Conservation (phyloP, 2,113 vertebrate genomes). For the Garra rufa region DNA sequence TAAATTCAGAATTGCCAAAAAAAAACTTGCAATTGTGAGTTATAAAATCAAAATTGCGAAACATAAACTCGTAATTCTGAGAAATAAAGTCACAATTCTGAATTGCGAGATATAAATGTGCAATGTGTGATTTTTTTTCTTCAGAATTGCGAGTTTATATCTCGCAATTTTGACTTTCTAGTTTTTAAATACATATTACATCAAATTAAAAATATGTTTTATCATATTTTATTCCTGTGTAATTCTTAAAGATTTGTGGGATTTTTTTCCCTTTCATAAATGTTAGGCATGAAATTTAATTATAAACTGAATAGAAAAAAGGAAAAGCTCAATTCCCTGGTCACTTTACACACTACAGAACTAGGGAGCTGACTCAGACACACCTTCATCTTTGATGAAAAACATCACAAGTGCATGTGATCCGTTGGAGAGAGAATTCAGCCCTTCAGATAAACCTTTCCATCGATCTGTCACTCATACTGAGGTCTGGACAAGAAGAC, state of each 20-base stretch:
- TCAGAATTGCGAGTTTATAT: no score
- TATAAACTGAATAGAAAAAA: neutral
- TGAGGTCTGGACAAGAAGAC: neutral
- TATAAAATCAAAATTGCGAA: no score
- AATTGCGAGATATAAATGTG: no score
- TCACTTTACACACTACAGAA: neutral
- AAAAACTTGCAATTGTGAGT: no score
- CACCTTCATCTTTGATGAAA: neutral
- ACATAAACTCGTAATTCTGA: no score
- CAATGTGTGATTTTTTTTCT: no score
- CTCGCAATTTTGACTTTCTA: no score
- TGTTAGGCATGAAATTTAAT: neutral
- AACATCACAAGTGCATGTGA: neutral
- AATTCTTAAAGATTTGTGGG: neutral
- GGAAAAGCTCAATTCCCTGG: neutral
- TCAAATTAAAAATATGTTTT: neutral
- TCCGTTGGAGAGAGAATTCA: conserved; percentile 1
- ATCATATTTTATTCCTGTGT: neutral
- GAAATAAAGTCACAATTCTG: no score
- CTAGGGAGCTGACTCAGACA: neutral
- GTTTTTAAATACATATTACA: no score
- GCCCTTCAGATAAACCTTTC: neutral
- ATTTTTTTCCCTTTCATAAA: neutral
- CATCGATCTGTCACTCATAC: conserved; percentile 16
- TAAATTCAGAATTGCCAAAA: no score